A percentile compares a stretch with the other conserved stretches of the same genome.
Evolutionary conservation across 2,888 invertebrate species (phyloP).

Genomic region (Bruchidius siliquastri): DNA sequence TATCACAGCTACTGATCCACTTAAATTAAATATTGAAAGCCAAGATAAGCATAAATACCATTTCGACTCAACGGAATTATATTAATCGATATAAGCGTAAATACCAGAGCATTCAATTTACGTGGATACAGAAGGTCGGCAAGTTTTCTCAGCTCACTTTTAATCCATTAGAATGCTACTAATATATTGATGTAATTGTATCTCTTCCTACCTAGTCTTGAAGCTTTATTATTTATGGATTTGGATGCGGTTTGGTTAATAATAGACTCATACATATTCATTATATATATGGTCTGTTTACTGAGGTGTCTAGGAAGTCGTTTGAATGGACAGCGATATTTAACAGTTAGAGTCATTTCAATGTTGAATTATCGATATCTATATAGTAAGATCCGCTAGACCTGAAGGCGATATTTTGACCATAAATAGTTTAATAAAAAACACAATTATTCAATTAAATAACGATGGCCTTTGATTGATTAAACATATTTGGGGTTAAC

Average conservation of each 20-base stretch:
- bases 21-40: too few species aligned
- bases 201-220: neutral
- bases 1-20: too few species aligned
- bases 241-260: neutral
- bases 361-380: too few species aligned
- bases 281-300: neutral
- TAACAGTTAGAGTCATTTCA: too few species aligned
- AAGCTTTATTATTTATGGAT: neutral
- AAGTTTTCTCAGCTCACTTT: neutral
- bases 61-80: neutral
- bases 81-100: neutral
- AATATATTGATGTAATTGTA: neutral
- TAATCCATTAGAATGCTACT: neutral
- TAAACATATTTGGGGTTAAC: too few species aligned
- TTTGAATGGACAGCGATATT: too few species aligned
- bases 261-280: neutral
- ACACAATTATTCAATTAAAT: too few species aligned
- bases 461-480: too few species aligned
- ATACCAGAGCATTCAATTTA: neutral
- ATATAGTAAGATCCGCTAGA: too few species aligned
- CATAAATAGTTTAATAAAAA: too few species aligned
- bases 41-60: neutral
- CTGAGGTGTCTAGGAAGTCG: too few species aligned
- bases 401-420: too few species aligned
- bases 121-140: neutral